Percentiles rank a stretch among this genome's conserved stretches.
phyloP scores from a whole-genome alignment of 2,888 invertebrate genomes.

The Chloroclysta siterata region DNA sequence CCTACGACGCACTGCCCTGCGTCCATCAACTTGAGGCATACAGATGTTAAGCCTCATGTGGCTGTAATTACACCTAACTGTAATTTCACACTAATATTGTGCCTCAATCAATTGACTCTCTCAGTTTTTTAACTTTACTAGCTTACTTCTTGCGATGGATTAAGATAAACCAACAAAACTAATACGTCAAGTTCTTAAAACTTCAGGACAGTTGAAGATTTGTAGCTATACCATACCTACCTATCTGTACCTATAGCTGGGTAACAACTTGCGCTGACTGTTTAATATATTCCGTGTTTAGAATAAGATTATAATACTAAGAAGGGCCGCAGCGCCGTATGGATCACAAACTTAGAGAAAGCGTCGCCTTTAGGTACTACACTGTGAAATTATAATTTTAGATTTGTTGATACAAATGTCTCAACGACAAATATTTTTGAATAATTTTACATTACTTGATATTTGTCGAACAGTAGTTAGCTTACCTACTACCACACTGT shows the following conservation, averaged over 20 bases:
- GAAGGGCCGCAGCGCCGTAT: conserved; percentile 59
- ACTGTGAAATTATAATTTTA: conserved; percentile 75
- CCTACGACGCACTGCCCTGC: no score
- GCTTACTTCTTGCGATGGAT: no score
- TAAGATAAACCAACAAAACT: conserved; percentile 2
- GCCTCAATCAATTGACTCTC: no score
- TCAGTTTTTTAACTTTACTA: no score
- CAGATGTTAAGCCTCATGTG: no score
- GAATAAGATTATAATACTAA: conserved; percentile 84
- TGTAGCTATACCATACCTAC: conserved; percentile 23
- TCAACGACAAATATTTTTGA: conserved; percentile 23
- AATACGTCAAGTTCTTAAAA: conserved; percentile 13
- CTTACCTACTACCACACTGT: background rate
- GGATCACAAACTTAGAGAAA: conserved; percentile 56
- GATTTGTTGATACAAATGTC: conserved; percentile 51
- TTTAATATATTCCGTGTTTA: conserved; percentile 81
- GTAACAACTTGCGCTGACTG: conserved; percentile 56
- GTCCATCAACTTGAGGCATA: no score
- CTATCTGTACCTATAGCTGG: conserved; percentile 25
- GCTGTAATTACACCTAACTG: no score
- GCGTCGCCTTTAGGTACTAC: conserved; percentile 55
- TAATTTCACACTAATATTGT: no score
- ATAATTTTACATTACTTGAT: conserved; percentile 5
- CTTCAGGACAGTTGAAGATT: conserved; percentile 24
- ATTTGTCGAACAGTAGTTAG: background rate